These are phyloP conservation scores for Drosophila albomicans DNA, from an alignment of 1,140 invertebrate genomes.

Conservation along the genomic window DNA sequence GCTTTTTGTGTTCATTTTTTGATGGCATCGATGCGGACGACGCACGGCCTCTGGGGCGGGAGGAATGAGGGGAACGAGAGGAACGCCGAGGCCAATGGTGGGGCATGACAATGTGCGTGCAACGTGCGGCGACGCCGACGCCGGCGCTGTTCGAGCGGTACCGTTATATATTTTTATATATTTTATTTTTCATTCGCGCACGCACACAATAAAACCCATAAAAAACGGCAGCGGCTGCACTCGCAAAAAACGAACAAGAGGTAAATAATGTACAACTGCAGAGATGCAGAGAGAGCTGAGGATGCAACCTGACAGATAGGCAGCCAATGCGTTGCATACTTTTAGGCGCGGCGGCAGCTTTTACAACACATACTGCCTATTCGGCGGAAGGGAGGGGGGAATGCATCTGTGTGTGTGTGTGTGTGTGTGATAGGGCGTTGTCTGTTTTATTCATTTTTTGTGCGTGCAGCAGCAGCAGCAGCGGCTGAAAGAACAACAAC, in stretches of 20 bases:
- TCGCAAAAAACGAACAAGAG: constrained; percentile 71
- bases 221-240: constrained; percentile 55
- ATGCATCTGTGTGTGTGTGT: background rate
- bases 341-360: constrained; percentile 73
- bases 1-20: constrained; percentile 82
- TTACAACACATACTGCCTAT: constrained; percentile 48
- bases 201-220: constrained; percentile 82
- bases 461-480: constrained; percentile 52
- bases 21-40: constrained; percentile 12
- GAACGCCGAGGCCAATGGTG: constrained; percentile 56
- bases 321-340: constrained; percentile 75
- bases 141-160: constrained; percentile 72
- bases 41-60: constrained; percentile 20
- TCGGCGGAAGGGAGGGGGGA: too few relatives aligned
- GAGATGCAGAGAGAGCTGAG: background rate
- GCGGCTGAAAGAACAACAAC: constrained; percentile 18
- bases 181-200: constrained; percentile 84
- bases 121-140: constrained; percentile 22
- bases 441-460: constrained; percentile 75
- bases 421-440: constrained; percentile 47
- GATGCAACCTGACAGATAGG: constrained; percentile 55
- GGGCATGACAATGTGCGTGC: constrained; percentile 31
- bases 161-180: constrained; percentile 83
- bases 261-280: constrained; percentile 76
- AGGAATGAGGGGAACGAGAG: constrained; percentile 10